Percentiles rank a stretch among this genome's conserved stretches.
phyloP scores from a whole-genome alignment of 2,888 invertebrate species.

The Liodrosophila aerea region DNA sequence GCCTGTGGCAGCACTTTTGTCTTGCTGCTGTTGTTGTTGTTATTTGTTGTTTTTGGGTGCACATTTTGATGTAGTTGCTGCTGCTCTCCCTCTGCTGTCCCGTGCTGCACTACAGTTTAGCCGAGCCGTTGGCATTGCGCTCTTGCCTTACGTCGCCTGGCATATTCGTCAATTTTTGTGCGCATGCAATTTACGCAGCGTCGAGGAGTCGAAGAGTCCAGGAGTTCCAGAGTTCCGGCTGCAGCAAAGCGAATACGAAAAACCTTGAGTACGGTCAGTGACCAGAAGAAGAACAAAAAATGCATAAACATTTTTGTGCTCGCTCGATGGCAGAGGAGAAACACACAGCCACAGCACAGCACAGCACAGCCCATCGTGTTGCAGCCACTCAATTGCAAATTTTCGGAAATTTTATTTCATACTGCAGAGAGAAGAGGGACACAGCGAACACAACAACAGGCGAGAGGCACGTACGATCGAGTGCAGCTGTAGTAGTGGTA shows the following conservation, averaged over 20 bases:
- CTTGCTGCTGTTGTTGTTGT: constrained; percentile 14
- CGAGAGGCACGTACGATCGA: constrained; percentile 57
- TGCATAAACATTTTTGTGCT: constrained; percentile 79
- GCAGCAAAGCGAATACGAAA: constrained; percentile 72
- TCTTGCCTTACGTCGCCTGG: constrained; percentile 67
- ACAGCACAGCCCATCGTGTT: constrained; percentile 13
- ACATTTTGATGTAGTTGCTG: constrained; percentile 17
- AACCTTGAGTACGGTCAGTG: constrained; percentile 82
- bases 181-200: constrained; percentile 79
- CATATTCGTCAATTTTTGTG: constrained; percentile 78
- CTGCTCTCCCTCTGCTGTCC: constrained; percentile 9
- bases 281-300: constrained; percentile 80
- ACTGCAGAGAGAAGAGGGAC: neutral
- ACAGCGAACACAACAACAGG: neutral
- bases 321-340: constrained; percentile 39
- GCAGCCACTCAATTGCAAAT: constrained; percentile 76
- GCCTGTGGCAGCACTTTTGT: constrained; percentile 34
- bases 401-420: constrained; percentile 65
- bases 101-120: constrained; percentile 5
- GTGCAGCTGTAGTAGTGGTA: constrained; percentile 28
- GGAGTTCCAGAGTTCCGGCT: constrained; percentile 36
- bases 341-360: constrained; percentile 20
- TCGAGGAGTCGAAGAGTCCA: constrained; percentile 31
- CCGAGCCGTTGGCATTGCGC: constrained; percentile 17
- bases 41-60: constrained; percentile 58